Base-by-base conservation (phyloP, 2,113 vertebrate species). In the Canis aureus region DNA sequence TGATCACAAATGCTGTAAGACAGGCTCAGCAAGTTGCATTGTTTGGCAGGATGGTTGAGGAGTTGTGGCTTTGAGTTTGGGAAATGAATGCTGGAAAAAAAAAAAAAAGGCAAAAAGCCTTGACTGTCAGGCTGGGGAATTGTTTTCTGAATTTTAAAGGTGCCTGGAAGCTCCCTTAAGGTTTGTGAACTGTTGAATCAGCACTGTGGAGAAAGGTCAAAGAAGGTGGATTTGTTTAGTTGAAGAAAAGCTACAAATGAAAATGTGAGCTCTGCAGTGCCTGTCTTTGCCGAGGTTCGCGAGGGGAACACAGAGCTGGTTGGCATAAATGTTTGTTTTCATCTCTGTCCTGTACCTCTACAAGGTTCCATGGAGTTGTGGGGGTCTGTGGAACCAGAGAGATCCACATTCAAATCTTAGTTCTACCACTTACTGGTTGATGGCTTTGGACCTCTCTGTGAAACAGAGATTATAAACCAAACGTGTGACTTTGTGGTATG, bases 101-200 rank as follows among this genome's bases (percentile, higher is more conserved):
- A 43, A 43, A 43, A 43, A 43, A 43, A 43, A 43, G 7, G 17
- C 53, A 19, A 66, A 25, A 91, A 11, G 35, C 4, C 85, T 87
- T n/a, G 11, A 57, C 32, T 81, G 27, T 83, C 23, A n/a, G 51
- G 25, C 57, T 62, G 4, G 51, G 17, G 55, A 57, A 84, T 32
- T 66, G 29, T 60, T 94, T 95, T 95, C 74, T 73, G 49, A 88
- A 88, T 78, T 53, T 82, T 78, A 51, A 51, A 13, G 32, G 22
- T 64, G 67, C 87, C 6, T 81, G 27, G 51, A 91, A 53, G 32
- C 11, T 11, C 13, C 38, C 78, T 71, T 35, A 66, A 4, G 17
- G 43, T 94, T 86, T 93, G 29, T 96, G 66, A 71, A 5, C 27
- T 76, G 12, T 3, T 85, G 25, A 35, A 53, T 85, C n/a, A 76